These are phyloP conservation scores for Ptilorrhoa leucosticta DNA, from an alignment of 2,113 vertebrate genomes.

Conservation along the genomic window DNA sequence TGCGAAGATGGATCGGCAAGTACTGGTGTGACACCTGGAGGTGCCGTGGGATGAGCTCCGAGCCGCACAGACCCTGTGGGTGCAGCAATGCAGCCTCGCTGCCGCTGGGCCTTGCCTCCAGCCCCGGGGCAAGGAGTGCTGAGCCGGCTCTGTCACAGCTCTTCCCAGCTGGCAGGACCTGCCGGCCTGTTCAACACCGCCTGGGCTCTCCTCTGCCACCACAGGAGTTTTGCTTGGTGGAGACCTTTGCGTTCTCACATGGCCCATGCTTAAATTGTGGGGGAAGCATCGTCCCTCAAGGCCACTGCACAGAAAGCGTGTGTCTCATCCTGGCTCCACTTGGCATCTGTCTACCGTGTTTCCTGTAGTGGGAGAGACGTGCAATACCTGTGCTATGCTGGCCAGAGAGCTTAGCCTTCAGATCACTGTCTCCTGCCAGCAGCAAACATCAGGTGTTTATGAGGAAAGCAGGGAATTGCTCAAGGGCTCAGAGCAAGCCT, in stretches of 20 bases:
- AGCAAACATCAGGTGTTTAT: background rate
- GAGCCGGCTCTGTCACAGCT: background rate
- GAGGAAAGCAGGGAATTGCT: background rate
- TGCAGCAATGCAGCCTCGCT: accelerated
- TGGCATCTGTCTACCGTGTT: background rate
- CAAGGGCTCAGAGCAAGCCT: background rate
- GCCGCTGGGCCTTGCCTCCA: background rate
- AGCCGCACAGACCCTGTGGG: background rate
- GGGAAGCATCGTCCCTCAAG: background rate
- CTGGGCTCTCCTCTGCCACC: background rate
- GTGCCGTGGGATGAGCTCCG: background rate
- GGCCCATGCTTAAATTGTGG: background rate
- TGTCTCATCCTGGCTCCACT: background rate
- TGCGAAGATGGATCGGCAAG: too few relatives aligned
- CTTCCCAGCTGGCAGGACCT: background rate
- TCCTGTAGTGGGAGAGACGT: background rate
- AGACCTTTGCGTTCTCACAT: background rate
- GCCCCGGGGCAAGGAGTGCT: background rate
- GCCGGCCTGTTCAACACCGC: accelerated
- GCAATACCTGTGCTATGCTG: background rate
- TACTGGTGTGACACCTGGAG: accelerated
- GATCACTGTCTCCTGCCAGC: background rate
- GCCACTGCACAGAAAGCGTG: background rate
- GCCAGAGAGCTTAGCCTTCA: background rate
- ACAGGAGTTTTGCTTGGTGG: background rate